Evolutionary conservation across 1,140 invertebrate genomes (phyloP), one percentile per base, ranked within the genome.

Genomic region (Euschistus heros): DNA sequence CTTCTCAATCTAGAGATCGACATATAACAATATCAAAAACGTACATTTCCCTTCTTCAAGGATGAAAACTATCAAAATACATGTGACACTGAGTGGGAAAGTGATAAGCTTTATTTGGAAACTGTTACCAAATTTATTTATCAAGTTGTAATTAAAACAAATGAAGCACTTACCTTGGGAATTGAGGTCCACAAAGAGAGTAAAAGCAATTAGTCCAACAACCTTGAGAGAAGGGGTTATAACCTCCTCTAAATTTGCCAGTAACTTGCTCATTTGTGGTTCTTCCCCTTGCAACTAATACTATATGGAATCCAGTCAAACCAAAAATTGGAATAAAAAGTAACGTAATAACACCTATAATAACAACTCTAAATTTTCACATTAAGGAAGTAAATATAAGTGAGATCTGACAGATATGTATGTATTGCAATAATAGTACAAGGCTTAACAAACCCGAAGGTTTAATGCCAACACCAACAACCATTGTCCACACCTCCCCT

Each of bases 181-280:
- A 97, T 77, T 93, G 89, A 60, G 94, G 94, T 69, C 94, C 94
- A 79, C 93, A 98, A 72, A 97, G 85, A 68, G 89, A 89, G 76
- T 94, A 93, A 76, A 90, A 93, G 77, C 94, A 97, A 76, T 98
- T 98, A 72, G 86, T 82, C 80, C 88, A 87, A 75, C 94, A 97
- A 47, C 94, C 94, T 75, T 86, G 82, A 7, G 92, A 94, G 78
- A 97, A 98, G 63, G 95, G 95, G 84, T 98, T 98, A 75, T 92
- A 94, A 26, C 93, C 94, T 62, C 92, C 92, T 75, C 93, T 92
- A 80, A 98, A 98, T 81, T 98, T 98, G 47, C 94, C 94, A 4
- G 96, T 98, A 37, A 98, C 94, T 82, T 99, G 97, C 80, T 99
- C 97, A 80, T 99, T 99, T 65, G 97, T 99, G n/a, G 97, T 99